Conservation (phyloP, 1,140 invertebrate species). For the Elymnias hypermnestra region DNA sequence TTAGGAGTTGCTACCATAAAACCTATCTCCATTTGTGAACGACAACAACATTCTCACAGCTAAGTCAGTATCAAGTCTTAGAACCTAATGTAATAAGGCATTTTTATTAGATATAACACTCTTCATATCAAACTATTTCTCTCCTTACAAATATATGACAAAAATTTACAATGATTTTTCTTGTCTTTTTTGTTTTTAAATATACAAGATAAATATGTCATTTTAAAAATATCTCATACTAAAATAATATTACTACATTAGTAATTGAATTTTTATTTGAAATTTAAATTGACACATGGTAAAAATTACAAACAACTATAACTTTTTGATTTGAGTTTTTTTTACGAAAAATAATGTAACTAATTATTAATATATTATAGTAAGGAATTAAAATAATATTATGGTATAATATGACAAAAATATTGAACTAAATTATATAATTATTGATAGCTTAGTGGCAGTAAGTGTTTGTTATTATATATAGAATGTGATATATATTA, state of each 20-base stretch:
- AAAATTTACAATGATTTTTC: slow-evolving; percentile 57
- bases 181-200: slow-evolving; percentile 44
- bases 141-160: slow-evolving; percentile 69
- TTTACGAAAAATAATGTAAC: too few relatives aligned
- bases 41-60: slow-evolving; percentile 60
- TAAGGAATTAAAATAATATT: too few relatives aligned
- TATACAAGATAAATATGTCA: slow-evolving; percentile 59
- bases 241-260: slow-evolving; percentile 60
- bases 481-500: too few relatives aligned
- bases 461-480: too few relatives aligned
- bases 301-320: background rate
- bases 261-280: slow-evolving; percentile 58
- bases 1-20: slow-evolving; percentile 62
- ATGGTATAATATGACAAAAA: too few relatives aligned
- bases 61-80: slow-evolving; percentile 74
- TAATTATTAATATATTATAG: too few relatives aligned
- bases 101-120: slow-evolving; percentile 69
- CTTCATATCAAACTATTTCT: slow-evolving; percentile 73
- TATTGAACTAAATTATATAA: too few relatives aligned
- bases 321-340: background rate
- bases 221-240: slow-evolving; percentile 58
- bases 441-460: too few relatives aligned
- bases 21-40: slow-evolving; percentile 43
- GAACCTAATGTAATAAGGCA: slow-evolving; percentile 71
- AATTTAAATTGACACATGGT: slow-evolving; percentile 58